A percentile compares a stretch with the other conserved stretches of the same genome.
phyloP scores from a whole-genome alignment of 2,888 invertebrate species.

The Epicampocera succincta region DNA sequence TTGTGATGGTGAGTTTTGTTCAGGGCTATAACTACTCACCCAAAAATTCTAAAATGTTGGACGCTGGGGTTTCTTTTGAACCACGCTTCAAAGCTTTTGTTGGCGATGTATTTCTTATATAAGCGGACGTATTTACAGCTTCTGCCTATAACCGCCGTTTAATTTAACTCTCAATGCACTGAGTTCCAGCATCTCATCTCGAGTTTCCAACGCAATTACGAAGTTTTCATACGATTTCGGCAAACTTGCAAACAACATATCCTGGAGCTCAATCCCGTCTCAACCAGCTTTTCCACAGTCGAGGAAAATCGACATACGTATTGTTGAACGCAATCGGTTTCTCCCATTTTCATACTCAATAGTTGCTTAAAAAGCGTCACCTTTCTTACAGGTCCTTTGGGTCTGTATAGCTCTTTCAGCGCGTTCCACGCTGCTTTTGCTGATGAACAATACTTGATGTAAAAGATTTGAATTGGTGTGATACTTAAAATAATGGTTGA shows the following conservation, averaged over 20 bases:
- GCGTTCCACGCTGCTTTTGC: too few relatives aligned
- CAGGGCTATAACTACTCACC: too few relatives aligned
- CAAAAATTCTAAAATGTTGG: too few relatives aligned
- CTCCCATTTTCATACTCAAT: constrained; percentile 33
- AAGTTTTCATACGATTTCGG: constrained; percentile 65
- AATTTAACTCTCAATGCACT: constrained; percentile 58
- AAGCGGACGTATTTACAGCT: too few relatives aligned
- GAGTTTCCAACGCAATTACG: constrained; percentile 57
- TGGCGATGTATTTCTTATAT: too few relatives aligned
- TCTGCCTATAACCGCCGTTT: too few relatives aligned
- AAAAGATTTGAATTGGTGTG: constrained; percentile 41
- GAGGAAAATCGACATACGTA: constrained; percentile 32
- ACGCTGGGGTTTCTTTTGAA: too few relatives aligned
- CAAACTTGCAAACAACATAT: constrained; percentile 60
- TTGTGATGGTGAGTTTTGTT: constrained; percentile 49
- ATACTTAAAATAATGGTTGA: constrained; percentile 54
- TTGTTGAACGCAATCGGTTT: constrained; percentile 34
- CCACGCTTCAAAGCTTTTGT: too few relatives aligned
- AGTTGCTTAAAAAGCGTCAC: constrained; percentile 58
- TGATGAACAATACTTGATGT: constrained; percentile 51
- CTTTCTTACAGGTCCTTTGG: constrained; percentile 62
- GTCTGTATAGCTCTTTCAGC: too few relatives aligned
- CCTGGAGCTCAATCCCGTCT: too few relatives aligned
- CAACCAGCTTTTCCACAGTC: constrained; percentile 56
- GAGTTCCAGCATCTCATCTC: constrained; percentile 55